Evolutionary conservation across 2,113 vertebrate species (phyloP).

Genomic region (Copsychus sechellarum): DNA sequence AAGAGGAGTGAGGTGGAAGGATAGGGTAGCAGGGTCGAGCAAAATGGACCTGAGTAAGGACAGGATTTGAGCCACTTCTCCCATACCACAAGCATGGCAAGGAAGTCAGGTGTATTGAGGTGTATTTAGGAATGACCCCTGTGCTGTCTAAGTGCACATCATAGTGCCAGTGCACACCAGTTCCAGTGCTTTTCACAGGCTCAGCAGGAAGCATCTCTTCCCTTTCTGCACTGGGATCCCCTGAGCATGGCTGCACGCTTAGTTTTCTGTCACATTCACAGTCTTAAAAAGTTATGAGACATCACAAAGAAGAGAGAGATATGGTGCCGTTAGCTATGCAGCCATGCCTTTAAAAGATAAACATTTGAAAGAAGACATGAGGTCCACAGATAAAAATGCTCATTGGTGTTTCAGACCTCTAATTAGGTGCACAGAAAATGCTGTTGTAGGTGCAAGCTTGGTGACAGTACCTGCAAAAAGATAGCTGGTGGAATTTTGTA

Average conservation of each 20-base stretch:
- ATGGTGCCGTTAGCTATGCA: neutral
- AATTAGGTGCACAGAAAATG: neutral
- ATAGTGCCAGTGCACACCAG: fast-evolving
- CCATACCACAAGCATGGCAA: neutral
- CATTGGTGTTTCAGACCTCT: neutral
- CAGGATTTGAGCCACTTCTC: neutral
- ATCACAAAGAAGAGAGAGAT: neutral
- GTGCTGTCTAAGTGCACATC: neutral
- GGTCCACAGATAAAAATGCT: neutral
- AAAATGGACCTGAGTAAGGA: neutral
- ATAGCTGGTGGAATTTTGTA: neutral
- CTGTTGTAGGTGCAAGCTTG: neutral
- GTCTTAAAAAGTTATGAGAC: neutral
- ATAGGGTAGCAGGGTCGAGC: neutral
- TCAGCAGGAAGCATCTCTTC: neutral
- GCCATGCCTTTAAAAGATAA: neutral
- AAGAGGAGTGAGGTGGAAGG: neutral
- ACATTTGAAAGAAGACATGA: neutral
- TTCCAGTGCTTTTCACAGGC: neutral
- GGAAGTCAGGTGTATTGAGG: neutral
- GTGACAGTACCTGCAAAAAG: neutral
- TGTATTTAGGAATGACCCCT: neutral
- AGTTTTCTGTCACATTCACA: fast-evolving
- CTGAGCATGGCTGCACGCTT: neutral
- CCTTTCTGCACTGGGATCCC: neutral